phyloP scores from a whole-genome alignment of 2,888 invertebrate genomes.

The Trileptium ribeirensis region DNA sequence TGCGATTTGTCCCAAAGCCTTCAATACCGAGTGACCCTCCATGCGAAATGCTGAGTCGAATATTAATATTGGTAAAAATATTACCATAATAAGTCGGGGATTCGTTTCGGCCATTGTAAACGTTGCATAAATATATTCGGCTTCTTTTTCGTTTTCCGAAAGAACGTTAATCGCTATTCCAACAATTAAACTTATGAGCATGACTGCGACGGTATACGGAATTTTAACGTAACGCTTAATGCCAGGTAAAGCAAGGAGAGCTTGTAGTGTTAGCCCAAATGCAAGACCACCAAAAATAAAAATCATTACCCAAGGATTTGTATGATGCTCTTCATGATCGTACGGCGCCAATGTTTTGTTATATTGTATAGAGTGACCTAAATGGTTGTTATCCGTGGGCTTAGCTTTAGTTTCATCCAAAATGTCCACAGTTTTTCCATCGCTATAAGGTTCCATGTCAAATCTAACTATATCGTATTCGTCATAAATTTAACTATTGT shows the following conservation, averaged over 20 bases:
- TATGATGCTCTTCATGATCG: not conserved
- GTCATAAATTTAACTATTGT: no score
- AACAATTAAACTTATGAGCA: not conserved
- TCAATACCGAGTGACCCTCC: constrained; percentile 47
- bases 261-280: not conserved
- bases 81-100: constrained; percentile 51
- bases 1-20: constrained; percentile 14
- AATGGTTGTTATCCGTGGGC: no score
- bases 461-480: no score
- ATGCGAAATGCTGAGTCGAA: constrained; percentile 55
- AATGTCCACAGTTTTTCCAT: no score
- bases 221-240: not conserved
- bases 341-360: no score
- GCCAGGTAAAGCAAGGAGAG: not conserved
- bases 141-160: not conserved
- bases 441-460: no score
- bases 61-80: constrained; percentile 54
- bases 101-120: constrained; percentile 30
- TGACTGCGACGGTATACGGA: constrained; percentile 6
- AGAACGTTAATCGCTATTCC: not conserved
- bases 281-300: constrained; percentile 12
- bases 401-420: no score
- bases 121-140: not conserved
- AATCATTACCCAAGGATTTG: not conserved
- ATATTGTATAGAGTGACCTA: no score